Base-by-base conservation (phyloP, 2,113 vertebrate genomes). In the Grammomys surdaster region DNA sequence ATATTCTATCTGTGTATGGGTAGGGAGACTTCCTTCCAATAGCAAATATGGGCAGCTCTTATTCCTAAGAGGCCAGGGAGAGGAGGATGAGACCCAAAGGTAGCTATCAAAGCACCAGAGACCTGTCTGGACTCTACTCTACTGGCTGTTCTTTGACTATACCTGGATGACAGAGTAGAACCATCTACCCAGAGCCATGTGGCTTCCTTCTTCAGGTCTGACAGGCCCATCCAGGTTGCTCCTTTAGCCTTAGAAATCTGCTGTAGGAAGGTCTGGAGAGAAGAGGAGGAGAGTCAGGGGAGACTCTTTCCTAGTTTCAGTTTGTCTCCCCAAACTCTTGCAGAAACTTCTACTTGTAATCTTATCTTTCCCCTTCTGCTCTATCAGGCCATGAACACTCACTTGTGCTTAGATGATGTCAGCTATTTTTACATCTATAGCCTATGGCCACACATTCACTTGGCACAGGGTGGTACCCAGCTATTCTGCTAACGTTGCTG, bases 201-300 rank as follows among this genome's bases (percentile, higher is more conserved):
- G 33, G 17, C 86, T 72, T 88, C 86, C 19, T 72, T 70, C 12
- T 70, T 72, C 67, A 88, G 67, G 86, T 88, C 86, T 40, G 86
- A 88, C 20, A 88, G 67, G 20, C 86, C 86, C 86, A 88, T 72
- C 86, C 86, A 88, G 67, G 86, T 88, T n/a, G 20, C 3, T n/a
- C 86, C 86, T 54, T 72, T 88, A 72, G 65, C 60, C 48, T 88
- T 88, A n/a, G 86, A 67, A 26, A 48, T 88, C 86, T 40, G 46
- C 48, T 72, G 86, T 13, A 88, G 86, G 67, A 88, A 72, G 65
- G 9, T 88, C 65, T 70, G 5, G 67, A 54, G 65, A 51, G 31
- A 13, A 11, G 46, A 54, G 22, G 60, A 24, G n/a, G 65, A 36
- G 19, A 51, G 40, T 51, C n/a, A 70, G 33, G 48, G 65, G 43